Evolutionary conservation across 1,140 invertebrate genomes (phyloP).

Genomic region (Drosophila pachea): DNA sequence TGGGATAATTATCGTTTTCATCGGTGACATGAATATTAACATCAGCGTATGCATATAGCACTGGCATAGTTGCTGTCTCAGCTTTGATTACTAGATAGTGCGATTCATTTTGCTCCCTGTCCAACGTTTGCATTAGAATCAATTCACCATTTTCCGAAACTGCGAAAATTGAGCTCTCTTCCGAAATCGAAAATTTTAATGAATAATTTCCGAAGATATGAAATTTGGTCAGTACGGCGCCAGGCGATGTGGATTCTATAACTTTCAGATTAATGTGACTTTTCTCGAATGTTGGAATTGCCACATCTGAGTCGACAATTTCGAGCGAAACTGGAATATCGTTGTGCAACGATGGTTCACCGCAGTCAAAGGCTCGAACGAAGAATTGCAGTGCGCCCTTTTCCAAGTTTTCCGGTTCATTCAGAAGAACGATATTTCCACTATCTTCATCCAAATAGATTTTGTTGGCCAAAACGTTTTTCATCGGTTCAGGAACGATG

Average conservation of each 20-base stretch:
- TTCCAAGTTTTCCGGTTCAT: constrained; percentile 21
- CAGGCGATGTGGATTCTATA: constrained; percentile 86
- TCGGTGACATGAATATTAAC: constrained; percentile 90
- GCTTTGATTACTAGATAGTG: constrained; percentile 90
- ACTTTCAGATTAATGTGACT: constrained; percentile 88
- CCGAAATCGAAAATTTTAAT: constrained; percentile 83
- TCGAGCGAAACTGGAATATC: constrained; percentile 90
- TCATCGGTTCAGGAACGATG: constrained; percentile 84
- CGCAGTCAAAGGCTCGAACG: constrained; percentile 90
- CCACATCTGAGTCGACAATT: constrained; percentile 85
- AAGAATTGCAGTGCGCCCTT: constrained; percentile 86
- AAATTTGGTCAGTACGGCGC: constrained; percentile 83
- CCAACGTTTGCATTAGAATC: constrained; percentile 84
- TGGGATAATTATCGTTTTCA: constrained; percentile 93
- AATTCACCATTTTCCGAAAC: constrained; percentile 88
- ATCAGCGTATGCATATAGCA: constrained; percentile 86
- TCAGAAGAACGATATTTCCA: constrained; percentile 81
- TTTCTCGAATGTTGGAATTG: constrained; percentile 86
- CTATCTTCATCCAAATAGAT: constrained; percentile 85
- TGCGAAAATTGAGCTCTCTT: constrained; percentile 84
- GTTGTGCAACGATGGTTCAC: constrained; percentile 84
- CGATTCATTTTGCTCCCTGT: constrained; percentile 86
- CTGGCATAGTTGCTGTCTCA: constrained; percentile 88
- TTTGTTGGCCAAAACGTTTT: constrained; percentile 81
- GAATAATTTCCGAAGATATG: constrained; percentile 82